Evolutionary conservation across 1,140 invertebrate species (phyloP), one percentile per base, ranked within the genome.

Genomic region (Procambarus clarkii): DNA sequence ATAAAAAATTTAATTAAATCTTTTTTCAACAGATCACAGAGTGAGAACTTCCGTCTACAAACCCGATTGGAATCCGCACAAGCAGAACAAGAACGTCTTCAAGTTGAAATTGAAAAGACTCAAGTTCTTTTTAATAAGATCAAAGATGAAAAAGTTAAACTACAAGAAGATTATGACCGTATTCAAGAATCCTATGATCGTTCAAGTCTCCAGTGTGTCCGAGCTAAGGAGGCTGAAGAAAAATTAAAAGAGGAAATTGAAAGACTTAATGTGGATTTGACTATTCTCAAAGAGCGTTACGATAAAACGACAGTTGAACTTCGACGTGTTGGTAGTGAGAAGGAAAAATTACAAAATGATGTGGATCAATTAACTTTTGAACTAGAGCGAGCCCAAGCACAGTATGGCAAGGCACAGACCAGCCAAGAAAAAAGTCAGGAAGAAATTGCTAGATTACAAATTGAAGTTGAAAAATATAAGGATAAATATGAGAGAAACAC

Each of bases 191-290:
- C 98, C 94, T 98, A 98, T 94, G 98, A 98, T 93, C 95, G 98
- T 71, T 96, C 97, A 1, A 96, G 97, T 9, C 95, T 98, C 69
- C 97, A 98, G 94, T 95, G 98, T 0, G 96, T 96, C 82, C 96
- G 98, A 93, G 96, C 97, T 45, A 98, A 98, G 94, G 98, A 98
- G 94, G 96, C 96, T 93, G 98, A 98, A 95, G 98, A 98, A 92
- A 98, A 98, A 94, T 96, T 97, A 13, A 98, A 98, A 94, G 97
- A 97, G 93, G 97, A 98, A 93, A 95, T 98, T 91, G 98, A 98
- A 93, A 95, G 97, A 93, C 94, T 97, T 84, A 95, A 96, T 91
- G 96, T 97, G 77, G 97, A 98, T 93, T 94, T 97, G 3, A 97
- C 97, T 94, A 97, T 98, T 95, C 96, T 98, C 77, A 96, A 97